Evolutionary conservation across 2,888 invertebrate genomes (phyloP), one percentile per base, ranked within the genome.

Genomic region (Clitarchus hookeri): DNA sequence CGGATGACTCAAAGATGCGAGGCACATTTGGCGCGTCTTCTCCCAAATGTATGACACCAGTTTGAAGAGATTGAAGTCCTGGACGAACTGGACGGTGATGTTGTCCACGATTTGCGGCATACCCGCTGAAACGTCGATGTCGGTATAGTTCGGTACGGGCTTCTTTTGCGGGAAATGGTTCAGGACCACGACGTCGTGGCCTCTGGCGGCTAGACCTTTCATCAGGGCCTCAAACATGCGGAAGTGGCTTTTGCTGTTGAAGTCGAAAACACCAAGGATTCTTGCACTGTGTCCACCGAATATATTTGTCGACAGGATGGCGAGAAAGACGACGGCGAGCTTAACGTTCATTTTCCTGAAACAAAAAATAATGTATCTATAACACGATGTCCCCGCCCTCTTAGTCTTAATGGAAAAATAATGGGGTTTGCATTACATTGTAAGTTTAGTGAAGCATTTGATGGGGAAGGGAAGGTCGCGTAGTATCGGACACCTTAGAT

Each of bases 141-240:
- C 87, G 26, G 36, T 85, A 86, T 92, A 93, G 87, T 92, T 92
- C 0, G 91, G 88, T 0, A 92, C 91, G 11, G 91, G 90, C 25
- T 91, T 90, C 0, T 90, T 89, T 84, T 92, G 91, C 84, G 89
- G 91, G 86, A 91, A 88, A 0, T 92, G 91, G 12, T 92, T 91
- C 27, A 93, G 92, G 0, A 93, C 92, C 6, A 93, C 93, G 0
- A 93, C 92, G 89, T 93, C 92, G 88, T 93, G 93, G 0, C 93
- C 93, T 85, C 92, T 91, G 26, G 90, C 89, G 11, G 93, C 93
- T 83, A 93, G 89, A 88, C 93, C 93, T 83, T 93, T 88, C 6
- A 93, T 92, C 48, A 78, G 48, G 6, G 92, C 92, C 87, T 91
- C 91, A 79, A 93, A 89, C 89, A 92, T 90, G 86, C 92, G 91